phyloP scores from a whole-genome alignment of 2,888 invertebrate genomes.

The Fragum whitleyi region DNA sequence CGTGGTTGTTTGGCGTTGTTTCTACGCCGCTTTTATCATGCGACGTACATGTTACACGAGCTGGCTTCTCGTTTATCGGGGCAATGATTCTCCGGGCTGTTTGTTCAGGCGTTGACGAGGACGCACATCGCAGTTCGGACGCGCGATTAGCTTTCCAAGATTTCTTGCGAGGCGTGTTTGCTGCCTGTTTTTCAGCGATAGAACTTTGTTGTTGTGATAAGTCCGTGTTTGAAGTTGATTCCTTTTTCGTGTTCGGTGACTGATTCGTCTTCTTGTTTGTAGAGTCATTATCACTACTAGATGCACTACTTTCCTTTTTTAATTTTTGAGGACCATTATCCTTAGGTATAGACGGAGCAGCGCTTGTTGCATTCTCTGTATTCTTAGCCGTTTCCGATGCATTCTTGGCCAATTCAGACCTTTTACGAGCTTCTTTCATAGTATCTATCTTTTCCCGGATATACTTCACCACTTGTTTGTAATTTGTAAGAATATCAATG shows the following conservation, averaged over 20 bases:
- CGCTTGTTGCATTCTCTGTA: background rate
- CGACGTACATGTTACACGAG: no score
- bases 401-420: no score
- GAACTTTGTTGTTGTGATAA: background rate
- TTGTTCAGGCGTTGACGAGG: background rate
- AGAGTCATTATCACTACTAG: no score
- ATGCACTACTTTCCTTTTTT: no score
- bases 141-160: conserved; percentile 4
- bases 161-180: background rate
- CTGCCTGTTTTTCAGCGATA: background rate
- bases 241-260: background rate
- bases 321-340: background rate
- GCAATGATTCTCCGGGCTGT: background rate
- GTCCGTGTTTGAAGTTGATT: background rate
- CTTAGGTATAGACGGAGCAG: background rate
- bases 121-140: background rate
- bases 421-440: no score
- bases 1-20: no score
- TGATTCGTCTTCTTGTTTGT: background rate
- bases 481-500: no score
- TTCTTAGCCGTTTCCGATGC: no score
- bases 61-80: background rate
- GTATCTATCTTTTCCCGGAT: no score
- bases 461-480: no score
- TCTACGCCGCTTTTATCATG: background rate